These are phyloP conservation scores for Zelostemma sp. DNA, from an alignment of 1,140 invertebrate genomes.

Conservation along the genomic window DNA sequence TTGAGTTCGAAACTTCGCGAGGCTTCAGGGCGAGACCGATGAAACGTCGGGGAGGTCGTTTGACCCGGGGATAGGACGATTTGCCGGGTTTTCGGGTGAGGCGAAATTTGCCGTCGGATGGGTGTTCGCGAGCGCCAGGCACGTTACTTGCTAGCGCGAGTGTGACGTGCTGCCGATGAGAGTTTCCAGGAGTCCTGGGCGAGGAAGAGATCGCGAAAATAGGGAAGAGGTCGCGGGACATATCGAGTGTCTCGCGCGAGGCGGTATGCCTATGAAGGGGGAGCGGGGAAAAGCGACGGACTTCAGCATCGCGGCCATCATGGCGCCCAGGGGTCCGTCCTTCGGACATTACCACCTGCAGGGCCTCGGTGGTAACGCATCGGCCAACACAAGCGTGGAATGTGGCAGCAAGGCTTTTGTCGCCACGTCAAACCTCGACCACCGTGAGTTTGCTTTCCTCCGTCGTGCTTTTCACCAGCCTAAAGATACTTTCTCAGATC, in stretches of 20 bases:
- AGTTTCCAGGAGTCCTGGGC: constrained; percentile 19
- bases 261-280: constrained; percentile 70
- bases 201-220: background rate
- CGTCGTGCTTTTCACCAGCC: constrained; percentile 11
- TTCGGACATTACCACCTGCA: constrained; percentile 69
- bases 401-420: constrained; percentile 59
- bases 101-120: constrained; percentile 6
- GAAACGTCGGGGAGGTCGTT: background rate
- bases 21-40: constrained; percentile 22
- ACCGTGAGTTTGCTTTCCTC: constrained; percentile 57
- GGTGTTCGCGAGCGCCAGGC: constrained; percentile 3
- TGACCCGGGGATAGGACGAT: background rate
- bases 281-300: constrained; percentile 73
- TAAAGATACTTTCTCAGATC: constrained; percentile 3
- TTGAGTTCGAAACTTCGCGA: too few species aligned
- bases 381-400: constrained; percentile 61
- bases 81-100: background rate
- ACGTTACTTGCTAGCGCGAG: constrained; percentile 14
- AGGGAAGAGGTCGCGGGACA: constrained; percentile 6
- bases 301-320: constrained; percentile 77
- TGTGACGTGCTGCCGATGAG: constrained; percentile 39
- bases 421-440: constrained; percentile 57
- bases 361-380: constrained; percentile 55
- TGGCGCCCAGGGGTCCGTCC: constrained; percentile 72
- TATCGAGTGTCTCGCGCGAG: constrained; percentile 59